Percentiles rank a stretch among this genome's conserved stretches.
Conservation (phyloP, 2,113 vertebrate genomes). For the Istiophorus platypterus region DNA sequence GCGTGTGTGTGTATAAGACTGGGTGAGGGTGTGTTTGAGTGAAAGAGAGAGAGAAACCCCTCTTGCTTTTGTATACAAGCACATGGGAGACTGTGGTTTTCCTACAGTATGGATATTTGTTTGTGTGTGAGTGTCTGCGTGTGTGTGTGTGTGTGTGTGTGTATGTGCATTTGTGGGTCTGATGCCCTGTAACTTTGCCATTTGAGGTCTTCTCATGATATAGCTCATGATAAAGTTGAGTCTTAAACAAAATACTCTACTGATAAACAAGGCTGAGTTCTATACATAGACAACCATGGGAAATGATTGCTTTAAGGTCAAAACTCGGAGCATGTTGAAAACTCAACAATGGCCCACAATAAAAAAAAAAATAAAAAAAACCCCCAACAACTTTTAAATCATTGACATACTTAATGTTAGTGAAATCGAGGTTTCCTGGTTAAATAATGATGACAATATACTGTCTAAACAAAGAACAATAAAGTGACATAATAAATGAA, state of each 20-base stretch:
- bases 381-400: no score
- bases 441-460: neutral
- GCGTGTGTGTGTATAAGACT: neutral
- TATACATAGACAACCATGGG: no score
- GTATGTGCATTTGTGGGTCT: neutral
- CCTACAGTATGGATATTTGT: constrained; percentile 23
- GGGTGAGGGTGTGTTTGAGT: neutral
- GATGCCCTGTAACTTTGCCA: constrained; percentile 19
- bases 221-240: neutral
- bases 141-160: constrained; percentile 16
- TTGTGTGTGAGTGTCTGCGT: constrained; percentile 10
- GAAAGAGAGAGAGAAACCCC: constrained; percentile 2
- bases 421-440: neutral
- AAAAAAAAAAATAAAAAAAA: neutral
- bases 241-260: neutral
- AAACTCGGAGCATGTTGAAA: neutral
- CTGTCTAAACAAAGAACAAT: neutral
- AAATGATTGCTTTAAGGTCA: neutral
- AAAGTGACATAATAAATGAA: neutral
- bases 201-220: constrained; percentile 21
- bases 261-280: no score
- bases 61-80: constrained; percentile 50
- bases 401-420: neutral
- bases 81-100: constrained; percentile 45
- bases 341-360: neutral